phyloP scores from a whole-genome alignment of 2,797 vertebrate species.

The Monodelphis domestica region DNA sequence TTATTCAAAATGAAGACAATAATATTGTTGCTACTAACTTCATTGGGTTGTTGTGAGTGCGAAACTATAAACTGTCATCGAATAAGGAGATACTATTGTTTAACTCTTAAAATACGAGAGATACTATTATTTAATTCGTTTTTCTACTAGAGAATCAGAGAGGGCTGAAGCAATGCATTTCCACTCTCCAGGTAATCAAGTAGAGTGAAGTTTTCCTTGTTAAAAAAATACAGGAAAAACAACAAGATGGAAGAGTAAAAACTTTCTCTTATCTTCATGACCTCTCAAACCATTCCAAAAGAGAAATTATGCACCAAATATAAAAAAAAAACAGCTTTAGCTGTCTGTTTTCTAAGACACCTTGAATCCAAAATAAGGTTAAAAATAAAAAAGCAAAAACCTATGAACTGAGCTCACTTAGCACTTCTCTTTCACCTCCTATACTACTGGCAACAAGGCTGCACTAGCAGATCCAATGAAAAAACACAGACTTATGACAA shows the following conservation, averaged over 20 bases:
- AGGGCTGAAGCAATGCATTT: background rate
- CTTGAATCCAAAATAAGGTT: background rate
- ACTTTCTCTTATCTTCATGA: background rate
- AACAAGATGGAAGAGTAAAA: background rate
- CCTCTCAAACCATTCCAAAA: background rate
- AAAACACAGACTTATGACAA: too few relatives aligned
- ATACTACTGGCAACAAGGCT: too few relatives aligned
- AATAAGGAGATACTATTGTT: background rate
- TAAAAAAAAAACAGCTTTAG: background rate
- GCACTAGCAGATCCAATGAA: too few relatives aligned
- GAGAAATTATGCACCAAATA: background rate
- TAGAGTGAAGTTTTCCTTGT: background rate
- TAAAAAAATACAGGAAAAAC: background rate
- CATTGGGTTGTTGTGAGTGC: background rate
- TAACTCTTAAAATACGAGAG: background rate
- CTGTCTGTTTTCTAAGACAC: background rate
- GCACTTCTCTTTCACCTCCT: background rate
- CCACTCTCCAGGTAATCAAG: background rate
- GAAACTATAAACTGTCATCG: background rate
- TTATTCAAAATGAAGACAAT: background rate
- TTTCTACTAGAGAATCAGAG: background rate
- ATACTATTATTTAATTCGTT: background rate
- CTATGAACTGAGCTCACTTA: background rate
- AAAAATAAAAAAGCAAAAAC: background rate
- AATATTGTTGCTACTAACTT: background rate